Evolutionary conservation across 2,888 invertebrate genomes (phyloP), one percentile per base, ranked within the genome.

Genomic region (Mythimna albipuncta): DNA sequence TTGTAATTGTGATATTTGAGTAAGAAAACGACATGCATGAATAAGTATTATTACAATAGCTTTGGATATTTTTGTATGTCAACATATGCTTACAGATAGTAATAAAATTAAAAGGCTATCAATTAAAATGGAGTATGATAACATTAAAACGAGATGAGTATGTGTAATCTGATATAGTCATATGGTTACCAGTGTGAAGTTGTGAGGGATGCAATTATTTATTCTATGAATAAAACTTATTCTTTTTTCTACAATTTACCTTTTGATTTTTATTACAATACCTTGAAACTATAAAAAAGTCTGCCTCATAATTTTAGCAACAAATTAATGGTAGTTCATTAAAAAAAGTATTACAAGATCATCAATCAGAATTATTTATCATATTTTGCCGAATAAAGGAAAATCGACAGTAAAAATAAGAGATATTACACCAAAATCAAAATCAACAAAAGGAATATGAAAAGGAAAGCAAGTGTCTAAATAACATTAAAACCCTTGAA

Each of bases 181-280:
- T 88, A 87, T 84, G 87, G 82, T 87, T 89, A 88, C 87, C 88
- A 87, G 90, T 91, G 87, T 88, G 84, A 74, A 57, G 68, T 85
- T 83, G 83, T 83, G 86, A 83, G 80, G 84, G 78, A 85, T 85
- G 73, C 83, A 88, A 90, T 77, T 94, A 95, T 95, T 95, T 95
- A 95, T 95, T 94, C 92, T 94, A 92, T 94, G 94, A 95, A 95
- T 95, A 95, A 95, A 84, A 74, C 81, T 76, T 74, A 86, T 71
- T 82, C 61, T 74, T 77, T 82, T 82, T 84, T 89, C 72, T 81
- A 79, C 16, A 57, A 68, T 35, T 61, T 73, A 79, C 52, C 7
- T 68, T 55, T 50, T 65, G 58, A 58, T 72, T 81, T 74, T 75
- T 35, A 67, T 80, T 80, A 32, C 13, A 59, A 32, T 13, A 19